Percentiles rank a stretch among this genome's conserved stretches.
Evolutionary conservation across 1,140 invertebrate species (phyloP).

Genomic region (Propsilocerus akamusi): DNA sequence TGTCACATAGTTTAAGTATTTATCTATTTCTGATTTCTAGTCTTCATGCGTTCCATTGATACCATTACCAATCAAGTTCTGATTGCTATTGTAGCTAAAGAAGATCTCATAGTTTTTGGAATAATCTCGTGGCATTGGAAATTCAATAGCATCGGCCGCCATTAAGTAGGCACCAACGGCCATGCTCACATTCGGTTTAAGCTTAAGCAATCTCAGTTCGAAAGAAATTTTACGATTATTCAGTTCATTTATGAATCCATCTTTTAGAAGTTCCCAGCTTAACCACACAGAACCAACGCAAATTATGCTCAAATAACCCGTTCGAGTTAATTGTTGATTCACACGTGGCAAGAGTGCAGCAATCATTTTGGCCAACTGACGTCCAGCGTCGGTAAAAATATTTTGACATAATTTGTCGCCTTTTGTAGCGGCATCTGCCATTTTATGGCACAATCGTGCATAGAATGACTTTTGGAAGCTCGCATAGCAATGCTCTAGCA

Average conservation of each 20-base stretch:
- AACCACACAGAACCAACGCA: slow-evolving; percentile 94
- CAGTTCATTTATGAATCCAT: slow-evolving; percentile 43
- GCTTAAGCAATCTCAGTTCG: slow-evolving; percentile 39
- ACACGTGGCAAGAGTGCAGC: slow-evolving; percentile 50
- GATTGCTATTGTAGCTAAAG: slow-evolving; percentile 14
- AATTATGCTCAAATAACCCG: slow-evolving; percentile 57
- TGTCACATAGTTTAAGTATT: no score
- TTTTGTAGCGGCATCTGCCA: slow-evolving; percentile 44
- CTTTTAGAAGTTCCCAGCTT: slow-evolving; percentile 66
- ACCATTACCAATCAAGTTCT: no score
- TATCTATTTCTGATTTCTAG: no score
- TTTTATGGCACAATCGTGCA: slow-evolving; percentile 53
- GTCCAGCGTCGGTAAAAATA: slow-evolving; percentile 63
- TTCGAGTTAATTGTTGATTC: slow-evolving; percentile 30
- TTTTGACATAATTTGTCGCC: slow-evolving; percentile 51
- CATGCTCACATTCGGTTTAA: slow-evolving; percentile 34
- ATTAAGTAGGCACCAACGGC: slow-evolving; percentile 59
- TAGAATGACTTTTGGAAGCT: slow-evolving; percentile 72
- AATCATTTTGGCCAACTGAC: slow-evolving; percentile 51
- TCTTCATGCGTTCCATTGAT: no score
- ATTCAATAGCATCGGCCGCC: slow-evolving; percentile 39
- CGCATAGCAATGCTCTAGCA: slow-evolving; percentile 60
- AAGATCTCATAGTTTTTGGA: slow-evolving; percentile 28
- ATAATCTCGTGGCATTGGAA: slow-evolving; percentile 26
- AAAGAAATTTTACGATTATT: slow-evolving; percentile 24